phyloP scores from a whole-genome alignment of 2,797 vertebrate species.

The Alca torda region DNA sequence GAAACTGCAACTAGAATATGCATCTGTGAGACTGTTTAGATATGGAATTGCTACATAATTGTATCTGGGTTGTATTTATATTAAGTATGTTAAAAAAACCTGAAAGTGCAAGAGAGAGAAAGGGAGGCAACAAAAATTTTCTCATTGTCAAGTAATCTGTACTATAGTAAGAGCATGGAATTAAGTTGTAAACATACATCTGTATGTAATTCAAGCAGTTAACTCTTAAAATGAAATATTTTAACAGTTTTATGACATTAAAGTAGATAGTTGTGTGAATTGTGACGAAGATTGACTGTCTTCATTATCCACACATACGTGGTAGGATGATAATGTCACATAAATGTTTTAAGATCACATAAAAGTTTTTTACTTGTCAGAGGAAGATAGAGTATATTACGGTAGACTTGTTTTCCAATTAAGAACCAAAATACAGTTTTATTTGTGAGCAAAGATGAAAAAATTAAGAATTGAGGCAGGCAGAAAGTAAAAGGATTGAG shows the following conservation, averaged over 20 bases:
- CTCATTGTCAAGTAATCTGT: background rate
- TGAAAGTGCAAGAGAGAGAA: background rate
- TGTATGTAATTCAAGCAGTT: background rate
- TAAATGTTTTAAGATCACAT: background rate
- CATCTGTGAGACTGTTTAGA: background rate
- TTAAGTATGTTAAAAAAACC: background rate
- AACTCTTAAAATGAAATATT: background rate
- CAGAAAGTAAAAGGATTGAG: background rate
- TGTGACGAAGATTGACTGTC: background rate
- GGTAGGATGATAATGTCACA: background rate
- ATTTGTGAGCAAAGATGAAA: background rate
- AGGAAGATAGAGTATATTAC: background rate
- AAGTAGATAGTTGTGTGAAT: background rate
- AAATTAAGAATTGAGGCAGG: background rate
- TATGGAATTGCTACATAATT: background rate
- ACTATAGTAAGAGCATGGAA: background rate
- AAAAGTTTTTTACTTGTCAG: background rate
- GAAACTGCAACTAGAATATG: background rate
- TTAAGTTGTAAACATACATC: background rate
- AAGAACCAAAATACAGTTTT: background rate
- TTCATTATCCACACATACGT: background rate
- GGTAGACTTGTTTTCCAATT: background rate
- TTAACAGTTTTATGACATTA: background rate
- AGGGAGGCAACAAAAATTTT: background rate
- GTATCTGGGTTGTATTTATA: background rate